Evolutionary conservation across 2,797 vertebrate genomes (phyloP).

Genomic region (Falco cherrug): DNA sequence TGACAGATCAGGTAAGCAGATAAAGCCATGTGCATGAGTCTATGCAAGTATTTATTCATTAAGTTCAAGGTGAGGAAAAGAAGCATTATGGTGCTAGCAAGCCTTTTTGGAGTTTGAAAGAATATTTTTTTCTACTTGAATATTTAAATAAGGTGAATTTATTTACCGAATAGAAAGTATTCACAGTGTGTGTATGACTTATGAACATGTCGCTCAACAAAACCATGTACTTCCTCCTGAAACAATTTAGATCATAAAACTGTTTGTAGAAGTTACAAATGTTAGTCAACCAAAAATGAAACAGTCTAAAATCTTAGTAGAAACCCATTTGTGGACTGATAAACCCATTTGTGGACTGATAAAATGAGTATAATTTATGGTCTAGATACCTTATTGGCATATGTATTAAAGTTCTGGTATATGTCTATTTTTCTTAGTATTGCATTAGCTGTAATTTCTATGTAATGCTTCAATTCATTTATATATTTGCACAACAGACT

Average conservation of each 20-base stretch:
- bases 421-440: conserved; percentile 71
- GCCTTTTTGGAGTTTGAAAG: neutral
- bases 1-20: neutral
- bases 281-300: conserved; percentile 55
- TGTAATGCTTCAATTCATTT: conserved; percentile 78
- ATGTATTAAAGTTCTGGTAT: conserved; percentile 71
- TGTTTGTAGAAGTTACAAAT: conserved; percentile 55
- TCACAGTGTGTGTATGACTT: neutral
- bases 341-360: conserved; percentile 73
- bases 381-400: conserved; percentile 61
- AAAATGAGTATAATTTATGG: conserved; percentile 67
- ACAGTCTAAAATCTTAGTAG: conserved; percentile 50
- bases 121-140: neutral
- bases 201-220: conserved; percentile 5
- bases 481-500: conserved; percentile 74
- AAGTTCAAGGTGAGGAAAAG: neutral
- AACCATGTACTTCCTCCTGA: conserved; percentile 41
- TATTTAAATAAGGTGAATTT: conserved; percentile 34
- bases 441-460: conserved; percentile 77
- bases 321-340: conserved; percentile 69
- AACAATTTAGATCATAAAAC: conserved; percentile 56
- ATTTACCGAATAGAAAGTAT: conserved; percentile 9
- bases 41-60: neutral
- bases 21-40: neutral
- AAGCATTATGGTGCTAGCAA: neutral